A percentile compares a stretch with the other conserved stretches of the same genome.
These are phyloP conservation scores for Pherbina coryleti DNA, from an alignment of 2,888 invertebrate species.

Conservation along the genomic window DNA sequence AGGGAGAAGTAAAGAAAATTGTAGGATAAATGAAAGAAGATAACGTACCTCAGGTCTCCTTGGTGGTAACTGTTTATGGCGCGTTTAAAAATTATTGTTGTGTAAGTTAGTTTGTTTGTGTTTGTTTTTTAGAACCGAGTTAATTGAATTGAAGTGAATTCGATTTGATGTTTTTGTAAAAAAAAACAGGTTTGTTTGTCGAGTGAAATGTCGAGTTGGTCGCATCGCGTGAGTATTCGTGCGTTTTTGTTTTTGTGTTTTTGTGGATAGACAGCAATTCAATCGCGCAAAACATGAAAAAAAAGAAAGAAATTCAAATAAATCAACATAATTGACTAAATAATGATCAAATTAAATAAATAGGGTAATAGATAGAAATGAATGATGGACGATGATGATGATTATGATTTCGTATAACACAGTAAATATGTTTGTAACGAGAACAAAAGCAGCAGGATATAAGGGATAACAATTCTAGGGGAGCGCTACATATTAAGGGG, in stretches of 20 bases:
- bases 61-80: conserved; percentile 79
- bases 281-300: conserved; percentile 48
- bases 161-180: neutral
- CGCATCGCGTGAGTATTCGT: conserved; percentile 44
- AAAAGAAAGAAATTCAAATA: conserved; percentile 44
- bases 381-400: neutral
- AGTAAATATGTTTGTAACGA: neutral
- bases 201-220: conserved; percentile 37
- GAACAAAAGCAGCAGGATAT: neutral
- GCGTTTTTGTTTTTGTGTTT: conserved; percentile 34
- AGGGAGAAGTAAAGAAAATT: conserved; percentile 39
- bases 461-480: neutral
- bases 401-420: neutral
- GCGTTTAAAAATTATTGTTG: neutral
- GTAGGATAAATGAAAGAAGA: conserved; percentile 40
- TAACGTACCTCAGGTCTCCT: conserved; percentile 90
- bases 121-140: conserved; percentile 27
- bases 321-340: conserved; percentile 33
- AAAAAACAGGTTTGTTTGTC: neutral
- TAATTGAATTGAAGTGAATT: neutral
- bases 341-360: conserved; percentile 1
- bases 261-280: conserved; percentile 46
- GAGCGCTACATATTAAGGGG: neutral
- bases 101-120: conserved; percentile 32
- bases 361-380: neutral